phyloP scores from a whole-genome alignment of 1,140 invertebrate species.

The Portunus trituberculatus region DNA sequence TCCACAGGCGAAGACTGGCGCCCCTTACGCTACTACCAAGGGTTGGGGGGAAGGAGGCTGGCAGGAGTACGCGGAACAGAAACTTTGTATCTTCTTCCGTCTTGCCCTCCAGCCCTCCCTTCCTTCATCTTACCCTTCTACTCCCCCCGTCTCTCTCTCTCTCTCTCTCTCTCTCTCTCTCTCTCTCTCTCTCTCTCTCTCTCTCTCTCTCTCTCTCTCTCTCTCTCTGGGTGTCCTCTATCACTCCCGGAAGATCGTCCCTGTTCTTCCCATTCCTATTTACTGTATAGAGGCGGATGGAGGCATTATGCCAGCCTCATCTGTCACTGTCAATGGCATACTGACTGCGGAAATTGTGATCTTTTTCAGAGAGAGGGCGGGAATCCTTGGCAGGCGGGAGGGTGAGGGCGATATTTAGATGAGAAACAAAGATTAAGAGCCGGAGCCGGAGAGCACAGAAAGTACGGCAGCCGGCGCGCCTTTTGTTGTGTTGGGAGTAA shows the following conservation, averaged over 20 bases:
- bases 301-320: neutral
- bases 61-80: neutral
- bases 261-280: neutral
- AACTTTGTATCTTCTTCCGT: neutral
- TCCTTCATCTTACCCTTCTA: neutral
- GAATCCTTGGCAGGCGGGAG: neutral
- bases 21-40: neutral
- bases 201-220: too few species aligned
- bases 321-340: constrained; percentile 20
- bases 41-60: neutral
- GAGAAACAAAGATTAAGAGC: constrained; percentile 22
- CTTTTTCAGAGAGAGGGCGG: neutral
- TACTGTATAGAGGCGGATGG: constrained; percentile 11
- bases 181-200: neutral
- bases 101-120: neutral
- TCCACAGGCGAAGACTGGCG: neutral
- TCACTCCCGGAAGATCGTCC: neutral
- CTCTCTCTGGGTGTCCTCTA: neutral
- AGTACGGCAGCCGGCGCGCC: neutral
- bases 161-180: neutral
- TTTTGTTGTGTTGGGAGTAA: neutral
- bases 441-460: neutral
- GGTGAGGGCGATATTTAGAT: neutral
- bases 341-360: constrained; percentile 21
- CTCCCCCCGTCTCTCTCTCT: neutral